phyloP scores from a whole-genome alignment of 64 coral and sea anemone species.

The Acropora tenuis region DNA sequence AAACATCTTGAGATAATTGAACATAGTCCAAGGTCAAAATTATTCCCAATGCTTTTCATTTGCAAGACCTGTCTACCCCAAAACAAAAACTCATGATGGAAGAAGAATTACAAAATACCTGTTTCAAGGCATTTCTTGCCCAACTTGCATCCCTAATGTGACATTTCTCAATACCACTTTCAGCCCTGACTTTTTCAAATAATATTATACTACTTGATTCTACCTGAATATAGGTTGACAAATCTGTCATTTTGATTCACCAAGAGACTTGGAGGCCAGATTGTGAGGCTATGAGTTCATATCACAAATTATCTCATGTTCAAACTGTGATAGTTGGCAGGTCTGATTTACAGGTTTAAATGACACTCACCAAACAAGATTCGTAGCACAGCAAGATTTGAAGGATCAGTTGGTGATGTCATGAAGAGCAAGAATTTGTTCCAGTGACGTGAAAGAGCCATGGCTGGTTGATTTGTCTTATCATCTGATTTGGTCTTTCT shows the following conservation, averaged over 20 bases:
- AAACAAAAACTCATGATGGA: too few relatives aligned
- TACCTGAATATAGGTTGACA: background rate
- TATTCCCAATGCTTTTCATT: too few relatives aligned
- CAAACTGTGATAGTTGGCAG: too few relatives aligned
- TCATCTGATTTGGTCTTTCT: background rate
- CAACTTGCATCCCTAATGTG: too few relatives aligned
- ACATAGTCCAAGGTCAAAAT: too few relatives aligned
- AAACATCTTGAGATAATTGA: background rate
- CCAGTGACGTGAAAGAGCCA: background rate
- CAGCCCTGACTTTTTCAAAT: background rate
- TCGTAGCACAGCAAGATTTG: slow-evolving; percentile 68
- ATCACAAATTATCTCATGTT: too few relatives aligned
- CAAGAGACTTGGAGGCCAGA: background rate
- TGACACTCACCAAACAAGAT: slow-evolving; percentile 67
- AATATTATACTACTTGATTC: background rate
- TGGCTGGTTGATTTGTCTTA: background rate
- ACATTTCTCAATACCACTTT: too few relatives aligned
- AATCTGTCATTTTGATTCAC: background rate
- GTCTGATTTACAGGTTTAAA: background rate
- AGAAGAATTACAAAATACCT: too few relatives aligned
- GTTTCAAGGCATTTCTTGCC: too few relatives aligned
- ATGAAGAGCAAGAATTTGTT: slow-evolving; percentile 34
- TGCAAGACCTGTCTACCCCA: too few relatives aligned
- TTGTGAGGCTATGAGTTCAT: too few relatives aligned
- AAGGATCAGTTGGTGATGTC: slow-evolving; percentile 62